Conservation (phyloP, 1,140 invertebrate species). For the Popillia japonica region DNA sequence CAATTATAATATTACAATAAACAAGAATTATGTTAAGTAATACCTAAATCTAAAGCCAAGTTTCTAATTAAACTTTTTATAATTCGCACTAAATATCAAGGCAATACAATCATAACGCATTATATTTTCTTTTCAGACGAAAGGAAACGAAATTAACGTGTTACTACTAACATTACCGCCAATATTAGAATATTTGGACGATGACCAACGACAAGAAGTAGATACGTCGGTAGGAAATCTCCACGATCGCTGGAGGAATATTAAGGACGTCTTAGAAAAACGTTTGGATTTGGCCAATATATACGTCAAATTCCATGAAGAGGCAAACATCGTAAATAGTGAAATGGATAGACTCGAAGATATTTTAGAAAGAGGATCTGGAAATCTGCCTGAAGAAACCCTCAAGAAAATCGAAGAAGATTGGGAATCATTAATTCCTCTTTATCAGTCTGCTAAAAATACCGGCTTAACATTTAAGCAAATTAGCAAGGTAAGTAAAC, state of each 20-base stretch:
- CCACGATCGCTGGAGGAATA: slow-evolving; percentile 70
- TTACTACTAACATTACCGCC: slow-evolving; percentile 69
- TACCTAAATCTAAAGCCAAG: too few species aligned
- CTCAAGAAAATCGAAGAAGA: slow-evolving; percentile 67
- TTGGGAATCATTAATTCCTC: slow-evolving; percentile 69
- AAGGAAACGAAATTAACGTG: slow-evolving; percentile 72
- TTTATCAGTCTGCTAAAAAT: slow-evolving; percentile 68
- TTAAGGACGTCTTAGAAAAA: slow-evolving; percentile 70
- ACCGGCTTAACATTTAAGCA: slow-evolving; percentile 74
- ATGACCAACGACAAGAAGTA: slow-evolving; percentile 70
- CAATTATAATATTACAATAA: too few species aligned
- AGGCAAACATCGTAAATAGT: slow-evolving; percentile 70
- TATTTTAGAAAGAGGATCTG: slow-evolving; percentile 61
- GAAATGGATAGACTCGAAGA: slow-evolving; percentile 74
- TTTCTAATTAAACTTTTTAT: too few species aligned
- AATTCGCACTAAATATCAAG: too few species aligned
- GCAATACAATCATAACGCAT: too few species aligned
- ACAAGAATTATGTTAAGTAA: too few species aligned
- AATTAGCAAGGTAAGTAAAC: slow-evolving; percentile 67
- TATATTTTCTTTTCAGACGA: slow-evolving; percentile 66
- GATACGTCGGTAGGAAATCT: slow-evolving; percentile 70
- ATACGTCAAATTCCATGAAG: slow-evolving; percentile 79
- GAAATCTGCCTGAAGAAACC: slow-evolving; percentile 65
- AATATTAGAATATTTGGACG: slow-evolving; percentile 73
- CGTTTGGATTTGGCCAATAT: slow-evolving; percentile 71